phyloP scores from a whole-genome alignment of 2,113 vertebrate genomes.

The Picathartes gymnocephalus region DNA sequence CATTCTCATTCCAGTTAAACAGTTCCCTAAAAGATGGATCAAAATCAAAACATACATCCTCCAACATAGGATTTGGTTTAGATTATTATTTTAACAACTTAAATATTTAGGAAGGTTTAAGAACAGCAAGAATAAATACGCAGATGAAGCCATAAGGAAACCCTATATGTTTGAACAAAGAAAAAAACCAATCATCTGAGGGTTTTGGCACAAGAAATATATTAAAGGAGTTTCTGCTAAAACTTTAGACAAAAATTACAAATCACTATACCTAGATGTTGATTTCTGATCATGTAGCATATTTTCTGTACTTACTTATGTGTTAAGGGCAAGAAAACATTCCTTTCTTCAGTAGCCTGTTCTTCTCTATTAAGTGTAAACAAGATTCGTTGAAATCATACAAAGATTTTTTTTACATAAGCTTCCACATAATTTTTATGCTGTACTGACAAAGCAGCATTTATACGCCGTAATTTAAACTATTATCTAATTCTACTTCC shows the following conservation, averaged over 20 bases:
- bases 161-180: background rate
- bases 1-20: background rate
- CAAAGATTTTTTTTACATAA: background rate
- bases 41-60: background rate
- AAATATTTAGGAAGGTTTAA: background rate
- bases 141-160: background rate
- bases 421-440: background rate
- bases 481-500: background rate
- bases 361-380: background rate
- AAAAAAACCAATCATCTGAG: background rate
- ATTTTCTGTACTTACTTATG: background rate
- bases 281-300: background rate
- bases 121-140: background rate
- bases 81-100: background rate
- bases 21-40: background rate
- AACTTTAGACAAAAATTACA: background rate
- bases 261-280: background rate
- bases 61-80: background rate
- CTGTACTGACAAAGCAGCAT: background rate
- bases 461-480: background rate
- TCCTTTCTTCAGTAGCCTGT: background rate
- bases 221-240: background rate
- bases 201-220: background rate
- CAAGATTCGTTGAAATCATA: background rate
- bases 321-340: background rate